Base-by-base conservation (phyloP, 2,888 invertebrate species). In the Caenorhabditis panamensis region DNA sequence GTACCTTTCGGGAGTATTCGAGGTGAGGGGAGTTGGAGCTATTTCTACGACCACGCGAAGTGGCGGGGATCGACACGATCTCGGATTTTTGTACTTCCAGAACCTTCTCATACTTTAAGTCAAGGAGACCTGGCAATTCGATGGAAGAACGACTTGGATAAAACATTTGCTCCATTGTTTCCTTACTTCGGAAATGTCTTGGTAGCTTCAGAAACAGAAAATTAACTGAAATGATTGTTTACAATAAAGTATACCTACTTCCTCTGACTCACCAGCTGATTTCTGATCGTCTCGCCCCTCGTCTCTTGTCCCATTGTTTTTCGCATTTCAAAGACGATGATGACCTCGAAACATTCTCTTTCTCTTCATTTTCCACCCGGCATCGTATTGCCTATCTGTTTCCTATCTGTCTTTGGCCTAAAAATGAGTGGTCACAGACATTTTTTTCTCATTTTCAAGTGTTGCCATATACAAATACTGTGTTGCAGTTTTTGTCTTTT, bases 1-100 rank as follows among this genome's bases (percentile, higher is more conserved):
- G 56, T 63, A 22, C 63, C 63, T 1, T 44, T 63, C 3, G 56
- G 63, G n/a, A n/a, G n/a, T n/a, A n/a, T n/a, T n/a, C n/a, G n/a
- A 26, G 26, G 6, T 36, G 44, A 41, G 13, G 41, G 41, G 5
- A 13, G 1, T 24, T 28, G 5, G 6, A 9, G 31, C 31, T n/a
- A n/a, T n/a, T n/a, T n/a, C n/a, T n/a, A n/a, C n/a, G n/a, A n/a
- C n/a, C n/a, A n/a, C n/a, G n/a, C n/a, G n/a, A n/a, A n/a, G n/a
- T n/a, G n/a, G n/a, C n/a, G n/a, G n/a, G n/a, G n/a, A n/a, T n/a
- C n/a, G n/a, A n/a, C n/a, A n/a, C n/a, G n/a, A n/a, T n/a, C n/a
- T n/a, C n/a, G n/a, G n/a, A n/a, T n/a, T n/a, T n/a, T n/a, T n/a
- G 31, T n/a, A 18, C 20, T 37, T 36, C 24, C 6, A 20, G 24